Conservation (phyloP, 2,113 vertebrate species). For the Odocoileus hemionus region DNA sequence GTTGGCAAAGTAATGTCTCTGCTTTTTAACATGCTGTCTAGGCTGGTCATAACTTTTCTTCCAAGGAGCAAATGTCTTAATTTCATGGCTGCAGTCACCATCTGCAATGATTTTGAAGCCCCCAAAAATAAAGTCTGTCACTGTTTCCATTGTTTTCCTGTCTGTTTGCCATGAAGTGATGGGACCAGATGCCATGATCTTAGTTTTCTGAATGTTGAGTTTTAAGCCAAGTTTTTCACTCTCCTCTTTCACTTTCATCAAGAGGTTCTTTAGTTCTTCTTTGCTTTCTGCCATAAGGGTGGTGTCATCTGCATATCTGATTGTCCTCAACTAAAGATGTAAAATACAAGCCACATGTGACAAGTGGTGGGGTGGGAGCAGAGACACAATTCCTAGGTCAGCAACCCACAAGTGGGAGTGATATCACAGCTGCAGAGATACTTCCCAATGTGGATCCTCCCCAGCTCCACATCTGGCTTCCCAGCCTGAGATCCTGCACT, state of each 20-base stretch:
- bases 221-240: not conserved
- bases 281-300: accelerated
- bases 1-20: not conserved
- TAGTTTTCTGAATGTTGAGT: not conserved
- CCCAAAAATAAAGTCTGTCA: not conserved
- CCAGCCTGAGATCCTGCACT: not conserved
- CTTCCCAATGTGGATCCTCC: not conserved
- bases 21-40: not conserved
- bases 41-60: not conserved
- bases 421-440: not conserved
- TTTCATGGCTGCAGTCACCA: not conserved
- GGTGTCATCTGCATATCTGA: not conserved
- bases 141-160: not conserved
- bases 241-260: not conserved
- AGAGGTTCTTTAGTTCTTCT: not conserved
- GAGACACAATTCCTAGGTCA: not conserved
- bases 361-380: not conserved
- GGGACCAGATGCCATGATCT: not conserved
- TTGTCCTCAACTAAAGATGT: not conserved
- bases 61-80: accelerated
- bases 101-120: not conserved
- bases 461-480: not conserved
- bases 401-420: not conserved
- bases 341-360: not conserved
- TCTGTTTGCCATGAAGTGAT: not conserved